Evolutionary conservation across 2,113 vertebrate genomes (phyloP), one percentile per base, ranked within the genome.

Genomic region (Ahaetulla prasina): DNA sequence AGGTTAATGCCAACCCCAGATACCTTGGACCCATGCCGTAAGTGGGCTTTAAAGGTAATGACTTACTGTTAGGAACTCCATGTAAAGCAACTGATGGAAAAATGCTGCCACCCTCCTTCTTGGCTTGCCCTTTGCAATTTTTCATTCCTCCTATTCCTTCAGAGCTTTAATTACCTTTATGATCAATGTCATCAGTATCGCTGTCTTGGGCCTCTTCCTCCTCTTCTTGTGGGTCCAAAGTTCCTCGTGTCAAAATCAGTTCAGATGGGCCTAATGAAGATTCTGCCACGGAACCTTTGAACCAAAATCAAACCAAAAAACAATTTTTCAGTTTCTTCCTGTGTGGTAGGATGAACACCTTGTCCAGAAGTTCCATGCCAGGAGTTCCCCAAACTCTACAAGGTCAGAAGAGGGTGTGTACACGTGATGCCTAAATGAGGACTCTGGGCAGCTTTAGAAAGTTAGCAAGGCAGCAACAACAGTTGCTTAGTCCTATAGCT

Each of bases 131-230:
- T 20, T n/a, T 11, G 8, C 80, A 47, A 49, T 18, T 20, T 16
- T 7, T 57, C 14, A 8, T 35, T 22, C 22, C 16, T 57, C n/a
- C 74, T 27, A 14, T 12, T 25, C 11, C 68, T 84, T 27, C 54
- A 12, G 25, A 85, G 2, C 16, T 49, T 85, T 10, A 60, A 97
- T 98, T 93, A 99, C 99, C 98, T n/a, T 93, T 95, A 94, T 99
- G 99, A 95, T 99, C 99, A 35, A 99, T 98, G 94, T 99, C 99
- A 8, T 99, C 99, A 0, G 98, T 98, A 94, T 99, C 98, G 0
- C 98, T 99, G 7, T 90, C 92, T 39, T 10, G 88, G 89, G 98
- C 98, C 47, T 49, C 95, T 3, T 97, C 98, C 3, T 97, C 98
- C 35, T 98, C 98, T 27, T 98, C 98, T 0, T 97, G 98, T 0